Conservation (phyloP, 2,113 vertebrate species). For the Zapus hudsonius region DNA sequence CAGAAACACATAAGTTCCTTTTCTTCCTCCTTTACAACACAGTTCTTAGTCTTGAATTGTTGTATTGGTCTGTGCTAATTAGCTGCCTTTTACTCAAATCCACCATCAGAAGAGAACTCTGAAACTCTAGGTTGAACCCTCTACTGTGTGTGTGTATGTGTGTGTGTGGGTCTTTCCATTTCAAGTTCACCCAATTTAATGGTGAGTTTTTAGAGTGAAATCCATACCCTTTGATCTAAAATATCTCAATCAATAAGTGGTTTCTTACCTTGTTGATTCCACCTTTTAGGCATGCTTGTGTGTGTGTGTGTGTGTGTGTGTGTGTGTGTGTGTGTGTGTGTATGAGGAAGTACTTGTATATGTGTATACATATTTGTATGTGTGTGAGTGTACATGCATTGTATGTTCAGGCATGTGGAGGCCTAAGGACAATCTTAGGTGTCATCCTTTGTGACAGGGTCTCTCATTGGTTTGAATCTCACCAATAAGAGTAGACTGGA, state of each 20-base stretch:
- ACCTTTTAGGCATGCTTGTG: no score
- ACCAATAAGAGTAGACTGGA: no score
- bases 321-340: no score
- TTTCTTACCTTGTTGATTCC: background rate
- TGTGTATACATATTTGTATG: no score
- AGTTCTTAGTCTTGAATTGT: background rate
- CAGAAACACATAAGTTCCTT: background rate
- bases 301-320: no score
- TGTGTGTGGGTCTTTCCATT: background rate
- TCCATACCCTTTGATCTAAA: background rate
- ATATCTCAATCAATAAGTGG: background rate
- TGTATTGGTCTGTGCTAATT: background rate
- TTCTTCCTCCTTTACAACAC: background rate
- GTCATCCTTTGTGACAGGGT: no score
- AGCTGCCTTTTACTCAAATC: background rate
- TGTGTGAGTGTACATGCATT: no score
- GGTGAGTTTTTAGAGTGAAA: background rate
- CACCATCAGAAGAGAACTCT: background rate
- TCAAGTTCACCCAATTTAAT: background rate
- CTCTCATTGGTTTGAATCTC: no score
- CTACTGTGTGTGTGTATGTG: background rate
- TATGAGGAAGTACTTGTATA: no score
- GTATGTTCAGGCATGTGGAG: no score
- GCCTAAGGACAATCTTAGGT: no score
- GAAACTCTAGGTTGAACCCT: background rate